Evolutionary conservation across 2,888 invertebrate genomes (phyloP), one percentile per base, ranked within the genome.

Genomic region (Caenorhabditis plicata): DNA sequence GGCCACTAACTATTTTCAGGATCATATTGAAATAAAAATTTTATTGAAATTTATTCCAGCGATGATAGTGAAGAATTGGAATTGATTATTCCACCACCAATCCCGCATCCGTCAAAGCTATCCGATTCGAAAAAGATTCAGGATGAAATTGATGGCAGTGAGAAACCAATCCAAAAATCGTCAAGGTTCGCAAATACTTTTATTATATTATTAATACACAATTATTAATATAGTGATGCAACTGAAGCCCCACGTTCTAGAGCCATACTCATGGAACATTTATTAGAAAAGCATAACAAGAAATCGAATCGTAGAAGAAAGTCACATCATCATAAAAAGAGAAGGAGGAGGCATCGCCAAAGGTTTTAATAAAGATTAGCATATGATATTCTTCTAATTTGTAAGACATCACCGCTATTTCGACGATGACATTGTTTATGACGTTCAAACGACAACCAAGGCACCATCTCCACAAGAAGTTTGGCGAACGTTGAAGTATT

Each of bases 401-500:
- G n/a, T n/a, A n/a, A n/a, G n/a, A n/a, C n/a, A n/a, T n/a, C n/a
- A n/a, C n/a, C n/a, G n/a, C n/a, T n/a, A n/a, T 23, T 54, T 31
- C 26, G 49, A 50, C 23, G 51, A 56, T 32, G 50, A 50, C 25
- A 45, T 45, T 7, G 45, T 23, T 23, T 35, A 13, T n/a, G n/a
- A n/a, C n/a, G n/a, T n/a, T 13, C 17, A 52, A 15, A 58, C 58
- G 2, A 48, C 58, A 5, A 19, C 31, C 15, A 35, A 41, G 31
- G 52, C 58, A 13, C 49, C 52, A 2, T 49, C 58, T 3, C 58
- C 58, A 1, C 39, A 43, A 23, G 58, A 58, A 32, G 20, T 58
- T 15, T 58, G 53, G 51, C 39, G 52, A 36, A 26, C 44, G 2
- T 41, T 58, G 29, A 58, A 58, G 57, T 58, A 25, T 33, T 50